Evolutionary conservation across 1,140 invertebrate genomes (phyloP).

Genomic region (Stenopsyche tienmushanensis): DNA sequence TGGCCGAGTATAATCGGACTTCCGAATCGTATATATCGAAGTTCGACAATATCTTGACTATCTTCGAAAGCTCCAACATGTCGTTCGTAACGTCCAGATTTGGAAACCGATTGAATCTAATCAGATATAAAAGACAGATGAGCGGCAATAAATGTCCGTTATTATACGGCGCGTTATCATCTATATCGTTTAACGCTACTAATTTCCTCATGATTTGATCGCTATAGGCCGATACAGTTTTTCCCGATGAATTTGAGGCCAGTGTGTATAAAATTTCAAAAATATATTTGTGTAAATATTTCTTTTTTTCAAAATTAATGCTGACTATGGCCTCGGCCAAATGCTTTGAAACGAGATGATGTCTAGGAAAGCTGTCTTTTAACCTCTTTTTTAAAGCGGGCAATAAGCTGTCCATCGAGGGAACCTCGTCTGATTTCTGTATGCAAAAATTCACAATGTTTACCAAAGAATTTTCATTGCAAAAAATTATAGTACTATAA

Average conservation of each 20-base stretch:
- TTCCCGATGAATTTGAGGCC: no score
- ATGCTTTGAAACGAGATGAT: no score
- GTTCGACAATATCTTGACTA: conserved; percentile 45
- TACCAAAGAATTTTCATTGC: conserved; percentile 15
- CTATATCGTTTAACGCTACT: no score
- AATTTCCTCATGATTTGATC: no score
- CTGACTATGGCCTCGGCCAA: no score
- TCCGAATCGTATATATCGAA: conserved; percentile 46
- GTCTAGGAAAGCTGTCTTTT: no score
- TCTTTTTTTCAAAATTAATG: no score
- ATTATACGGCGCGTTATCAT: no score
- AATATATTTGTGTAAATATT: no score
- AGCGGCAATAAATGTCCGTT: conserved; percentile 49
- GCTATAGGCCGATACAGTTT: no score
- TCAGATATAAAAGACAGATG: conserved; percentile 41
- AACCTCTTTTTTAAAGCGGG: conserved; percentile 20
- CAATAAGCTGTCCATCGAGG: conserved; percentile 12
- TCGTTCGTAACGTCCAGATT: conserved; percentile 16
- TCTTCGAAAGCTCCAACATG: conserved; percentile 42
- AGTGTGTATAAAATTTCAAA: no score
- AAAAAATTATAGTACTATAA: conserved; percentile 15
- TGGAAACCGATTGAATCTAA: conserved; percentile 24
- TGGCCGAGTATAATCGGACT: conserved; percentile 47
- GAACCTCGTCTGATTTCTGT: conserved; percentile 6
- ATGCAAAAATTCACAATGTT: conserved; percentile 15